Evolutionary conservation across 2,888 invertebrate species (phyloP), one percentile per base, ranked within the genome.

Genomic region (Macrosoma leucophasiata): DNA sequence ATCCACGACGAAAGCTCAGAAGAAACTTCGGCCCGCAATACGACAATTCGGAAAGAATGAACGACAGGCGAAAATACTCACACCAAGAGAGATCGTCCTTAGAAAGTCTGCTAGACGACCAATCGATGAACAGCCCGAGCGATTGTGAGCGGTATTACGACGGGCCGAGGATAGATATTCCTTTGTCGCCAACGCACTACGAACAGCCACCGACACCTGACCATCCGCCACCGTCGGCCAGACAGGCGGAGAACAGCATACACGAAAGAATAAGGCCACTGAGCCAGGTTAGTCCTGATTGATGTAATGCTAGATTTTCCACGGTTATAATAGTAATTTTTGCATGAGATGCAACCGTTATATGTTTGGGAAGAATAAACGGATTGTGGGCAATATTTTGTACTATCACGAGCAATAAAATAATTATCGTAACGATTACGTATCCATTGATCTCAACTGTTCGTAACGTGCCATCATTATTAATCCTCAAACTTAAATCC

Each of bases 121-220:
- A 85, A 30, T 86, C 86, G 3, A 74, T 77, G 70, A 86, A 86
- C 35, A 84, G 78, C 48, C 84, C 82, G 13, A 73, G 77, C 49
- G 74, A 84, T 55, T 77, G 78, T 55, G 85, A 85, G 50, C 64
- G 78, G 43, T 73, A 67, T 55, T 70, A 62, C 43, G 75, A 75
- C 8, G 74, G 73, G 23, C 61, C 66, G 45, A 84, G 78, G 66
- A 56, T 76, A 13, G 70, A 86, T 50, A 66, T 87, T 53, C 96
- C 96, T 0, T 81, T 93, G 52, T 95, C 95, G 50, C 96, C 96
- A 11, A 94, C 95, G 27, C 93, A 95, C 64, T 96, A 96, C 58
- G 88, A 90, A 31, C 96, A 96, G 73, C 96, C 96, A 7, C 95
- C 96, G 6, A 97, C 96, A 7, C 96, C 96, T 0, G 96, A 96